phyloP scores from a whole-genome alignment of 2,113 vertebrate species.

The Pitta sordida region DNA sequence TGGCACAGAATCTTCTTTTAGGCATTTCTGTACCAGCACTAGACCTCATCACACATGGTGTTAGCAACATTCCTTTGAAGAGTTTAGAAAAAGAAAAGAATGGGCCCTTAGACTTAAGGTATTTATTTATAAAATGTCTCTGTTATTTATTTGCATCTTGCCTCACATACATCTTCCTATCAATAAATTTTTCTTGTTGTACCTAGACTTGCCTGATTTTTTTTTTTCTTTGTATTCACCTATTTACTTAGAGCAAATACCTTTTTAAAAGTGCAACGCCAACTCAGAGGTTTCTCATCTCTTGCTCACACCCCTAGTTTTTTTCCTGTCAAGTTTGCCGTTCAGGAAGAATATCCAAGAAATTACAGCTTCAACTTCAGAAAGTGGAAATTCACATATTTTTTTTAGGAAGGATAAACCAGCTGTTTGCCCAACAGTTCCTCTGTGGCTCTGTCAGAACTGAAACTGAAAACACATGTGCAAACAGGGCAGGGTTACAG shows the following conservation, averaged over 20 bases:
- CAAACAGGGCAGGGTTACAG: background rate
- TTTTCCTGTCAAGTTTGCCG: background rate
- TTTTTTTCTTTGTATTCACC: background rate
- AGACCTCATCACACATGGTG: background rate
- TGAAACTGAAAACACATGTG: background rate
- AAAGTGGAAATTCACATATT: background rate
- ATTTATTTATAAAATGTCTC: background rate
- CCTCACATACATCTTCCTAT: background rate
- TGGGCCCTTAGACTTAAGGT: background rate
- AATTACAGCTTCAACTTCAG: background rate
- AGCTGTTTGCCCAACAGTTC: background rate
- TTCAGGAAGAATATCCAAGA: background rate
- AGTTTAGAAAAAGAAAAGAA: background rate
- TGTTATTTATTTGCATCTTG: background rate
- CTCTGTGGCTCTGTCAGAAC: background rate
- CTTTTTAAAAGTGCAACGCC: background rate
- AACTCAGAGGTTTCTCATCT: background rate
- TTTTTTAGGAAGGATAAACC: background rate
- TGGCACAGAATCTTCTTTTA: rapidly evolving
- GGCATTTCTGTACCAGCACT: background rate
- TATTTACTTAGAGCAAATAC: background rate
- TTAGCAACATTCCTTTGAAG: background rate
- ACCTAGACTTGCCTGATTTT: too few species aligned
- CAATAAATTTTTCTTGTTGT: background rate
- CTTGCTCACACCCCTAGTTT: background rate